Base-by-base conservation (phyloP, 2,888 invertebrate species). In the Nemotelus nigrinus region DNA sequence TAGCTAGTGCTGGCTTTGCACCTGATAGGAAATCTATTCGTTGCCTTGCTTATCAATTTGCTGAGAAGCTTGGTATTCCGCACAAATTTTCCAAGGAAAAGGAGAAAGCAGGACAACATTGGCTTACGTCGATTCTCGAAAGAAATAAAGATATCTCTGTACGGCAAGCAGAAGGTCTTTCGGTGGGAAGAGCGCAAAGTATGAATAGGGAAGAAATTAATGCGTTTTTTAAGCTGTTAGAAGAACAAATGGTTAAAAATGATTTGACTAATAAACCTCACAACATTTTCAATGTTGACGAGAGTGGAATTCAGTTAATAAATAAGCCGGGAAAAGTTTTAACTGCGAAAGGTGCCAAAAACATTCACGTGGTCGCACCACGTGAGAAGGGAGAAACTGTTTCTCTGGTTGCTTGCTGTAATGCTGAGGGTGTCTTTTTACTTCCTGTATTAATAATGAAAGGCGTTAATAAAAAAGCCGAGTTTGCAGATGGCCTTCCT, bases 121-220 rank as follows among this genome's bases (percentile, higher is more conserved):
- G 41, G 64, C 64, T 7, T 44, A 41, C 43, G 8, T 44, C 64
- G 8, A 39, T 64, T 39, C 39, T 64, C 8, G 64, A 4, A 4
- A 64, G 64, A 43, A 64, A 39, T 64, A 41, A 25, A 64, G 64
- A 64, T 44, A 6, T 64, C 41, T 44, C 44, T 8, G 45, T 64
- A 39, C 43, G 64, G 8, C 64, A 64, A 64, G 10, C 64, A 64
- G 64, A 64, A 64, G 64, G 45, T 45, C 5, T 64, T 25, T 64
- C 64, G 6, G 64, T 64, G n/a, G 64, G 39, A 7, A 60, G 60
- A 60, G 60, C 60, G n/a, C 43, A 44, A 3, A 10, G 39, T 64
- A 5, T 64, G 45, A 64, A 64, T 64, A 41, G 5, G 10, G 44
- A 64, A 6, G 64, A 64, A 64, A 43, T 64, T 57, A 3, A 10